These are phyloP conservation scores for Nothobranchius furzeri DNA, from an alignment of 2,113 vertebrate species.

Conservation along the genomic window DNA sequence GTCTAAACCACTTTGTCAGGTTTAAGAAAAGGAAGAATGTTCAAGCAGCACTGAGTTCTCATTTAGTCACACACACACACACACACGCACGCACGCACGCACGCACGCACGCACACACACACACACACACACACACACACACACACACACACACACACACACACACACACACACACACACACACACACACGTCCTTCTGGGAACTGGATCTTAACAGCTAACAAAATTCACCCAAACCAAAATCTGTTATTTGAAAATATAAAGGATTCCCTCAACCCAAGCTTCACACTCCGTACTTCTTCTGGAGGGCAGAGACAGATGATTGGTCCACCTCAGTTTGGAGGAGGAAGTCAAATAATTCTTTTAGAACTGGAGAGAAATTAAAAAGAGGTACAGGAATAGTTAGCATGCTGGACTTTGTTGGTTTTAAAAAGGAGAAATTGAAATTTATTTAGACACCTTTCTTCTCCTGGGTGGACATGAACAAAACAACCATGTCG, in stretches of 20 bases:
- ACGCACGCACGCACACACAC: too few species aligned
- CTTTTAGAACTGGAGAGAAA: slow-evolving; percentile 79
- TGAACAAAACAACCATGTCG: slow-evolving; percentile 96
- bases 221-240: neutral
- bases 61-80: neutral
- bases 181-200: neutral
- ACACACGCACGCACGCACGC: too few species aligned
- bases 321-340: slow-evolving; percentile 74
- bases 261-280: neutral
- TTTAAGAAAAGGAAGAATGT: neutral
- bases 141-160: too few species aligned
- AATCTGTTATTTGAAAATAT: too few species aligned
- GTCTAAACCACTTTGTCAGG: neutral
- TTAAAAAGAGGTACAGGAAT: neutral
- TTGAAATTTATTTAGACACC: slow-evolving; percentile 61
- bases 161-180: too few species aligned
- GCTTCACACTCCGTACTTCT: slow-evolving; percentile 84
- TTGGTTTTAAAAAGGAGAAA: neutral
- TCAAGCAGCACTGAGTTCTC: neutral
- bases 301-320: slow-evolving; percentile 79
- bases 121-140: too few species aligned
- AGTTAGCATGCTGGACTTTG: neutral
- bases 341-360: slow-evolving; percentile 85
- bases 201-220: neutral
- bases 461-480: slow-evolving; percentile 89